Base-by-base conservation (phyloP, 2,888 invertebrate species). In the Creontiades dilutus region DNA sequence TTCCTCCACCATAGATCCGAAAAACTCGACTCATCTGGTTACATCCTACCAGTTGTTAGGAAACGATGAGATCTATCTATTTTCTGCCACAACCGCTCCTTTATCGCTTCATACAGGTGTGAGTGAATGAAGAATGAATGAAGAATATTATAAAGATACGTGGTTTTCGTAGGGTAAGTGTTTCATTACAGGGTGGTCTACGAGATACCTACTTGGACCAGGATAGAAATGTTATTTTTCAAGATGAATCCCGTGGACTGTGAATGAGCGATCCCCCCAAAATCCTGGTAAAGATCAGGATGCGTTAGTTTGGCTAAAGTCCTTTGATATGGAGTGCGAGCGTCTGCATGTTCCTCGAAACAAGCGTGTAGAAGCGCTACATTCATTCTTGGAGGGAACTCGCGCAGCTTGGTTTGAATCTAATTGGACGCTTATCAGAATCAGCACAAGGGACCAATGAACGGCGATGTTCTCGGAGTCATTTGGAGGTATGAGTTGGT, bases 201-300 rank as follows among this genome's bases (percentile, higher is more conserved):
- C 47, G 81, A 47, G 19, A 19, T 13, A 48, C 81, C 48, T 81
- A 81, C 19, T 23, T 48, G 1, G 81, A 81, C 19, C 12, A 81
- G 23, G 48, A 81, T 1, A 48, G 48, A 1, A 48, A 48, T n/a
- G 48, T 46, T 19, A 46, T 48, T 23, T 81, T 81, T 13, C 48
- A 7, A 19, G 52, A 52, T 14, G 75, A 7, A 13, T 75, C n/a
- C 19, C 75, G n/a, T 75, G 19, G 75, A 75, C 2, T 19, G n/a
- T 5, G 16, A 19, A 4, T 4, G 16, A 9, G 11, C 16, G 75
- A 75, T 75, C 3, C n/a, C 7, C 75, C 16, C 7, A 75, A 75
- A 19, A 75, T 75, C n/a, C 75, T 75, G 75, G 75, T 1, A 75
- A 75, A 19, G 75, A 75, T 19, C 75, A 75, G 28, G 75, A 75